Evolutionary conservation across 1,140 invertebrate genomes (phyloP), one percentile per base, ranked within the genome.

Genomic region (Leguminivora glycinivorella): DNA sequence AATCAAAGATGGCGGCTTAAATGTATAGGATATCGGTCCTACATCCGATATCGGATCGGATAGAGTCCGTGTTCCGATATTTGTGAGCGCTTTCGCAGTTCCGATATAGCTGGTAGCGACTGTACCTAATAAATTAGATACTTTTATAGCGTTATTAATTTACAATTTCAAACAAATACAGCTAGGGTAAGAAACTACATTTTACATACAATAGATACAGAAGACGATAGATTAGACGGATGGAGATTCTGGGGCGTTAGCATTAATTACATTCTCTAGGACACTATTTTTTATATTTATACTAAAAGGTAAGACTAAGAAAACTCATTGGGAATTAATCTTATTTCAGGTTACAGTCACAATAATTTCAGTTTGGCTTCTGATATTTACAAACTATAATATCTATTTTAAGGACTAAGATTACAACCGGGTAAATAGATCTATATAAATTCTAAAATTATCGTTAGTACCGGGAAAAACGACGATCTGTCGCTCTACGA

Each of bases 191-290:
- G 83, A 82, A 56, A 83, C 85, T 88, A 89, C 80, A 69, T 74
- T 77, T 82, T 89, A 89, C 84, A 83, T 87, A 89, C 75, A 87
- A 84, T 89, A 90, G 84, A 84, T 88, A 90, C 83, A 89, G 85
- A 88, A 89, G 85, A 88, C 83, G 83, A 89, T 88, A 90, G 75
- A 75, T 72, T 75, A 78, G 87, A 90, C 91, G 91, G 91, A 92
- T 92, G 91, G 90, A 92, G 91, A 91, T 90, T 91, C 91, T 92
- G 91, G 90, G 91, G 91, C 90, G 86, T 91, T 91, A 87, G 89
- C 84, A 85, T 83, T 84, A 63, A 75, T 85, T 88, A 84, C 72
- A 75, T 80, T 71, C 70, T 72, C 69, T 86, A 90, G 82, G 79
- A 79, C 76, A 78, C 83, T 88, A 87, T 72, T 68, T 79, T 81